These are phyloP conservation scores for Callospermophilus lateralis DNA, from an alignment of 2,113 vertebrate genomes.

Conservation along the genomic window DNA sequence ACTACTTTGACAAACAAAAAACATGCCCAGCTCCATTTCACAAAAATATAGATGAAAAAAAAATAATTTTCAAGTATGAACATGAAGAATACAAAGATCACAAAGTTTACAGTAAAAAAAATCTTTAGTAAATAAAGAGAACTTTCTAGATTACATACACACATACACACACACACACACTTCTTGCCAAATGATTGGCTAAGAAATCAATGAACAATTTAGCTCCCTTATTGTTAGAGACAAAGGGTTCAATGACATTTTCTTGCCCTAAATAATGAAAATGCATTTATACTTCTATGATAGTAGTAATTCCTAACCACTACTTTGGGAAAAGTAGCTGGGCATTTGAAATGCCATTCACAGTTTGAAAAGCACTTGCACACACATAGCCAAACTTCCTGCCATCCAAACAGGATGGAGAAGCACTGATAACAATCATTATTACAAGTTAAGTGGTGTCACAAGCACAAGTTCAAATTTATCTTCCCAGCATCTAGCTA, in stretches of 20 bases:
- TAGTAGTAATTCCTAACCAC: constrained; percentile 50
- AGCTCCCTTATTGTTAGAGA: not conserved
- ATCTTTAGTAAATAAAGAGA: not conserved
- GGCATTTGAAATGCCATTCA: constrained; percentile 70
- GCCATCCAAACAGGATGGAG: constrained; percentile 55
- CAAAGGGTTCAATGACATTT: constrained; percentile 36
- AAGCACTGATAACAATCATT: constrained; percentile 75
- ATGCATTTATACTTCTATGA: constrained; percentile 36
- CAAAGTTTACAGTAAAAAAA: not conserved
- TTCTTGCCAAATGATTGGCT: not conserved
- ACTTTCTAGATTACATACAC: not conserved
- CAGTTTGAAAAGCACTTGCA: not conserved
- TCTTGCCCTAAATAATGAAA: constrained; percentile 63
- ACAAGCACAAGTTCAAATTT: constrained; percentile 75
- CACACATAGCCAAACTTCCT: constrained; percentile 37
- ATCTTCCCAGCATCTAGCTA: constrained; percentile 72
- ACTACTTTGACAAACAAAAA: not conserved
- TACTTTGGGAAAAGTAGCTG: constrained; percentile 50
- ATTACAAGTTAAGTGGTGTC: constrained; percentile 76
- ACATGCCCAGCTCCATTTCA: not conserved
- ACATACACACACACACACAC: not conserved
- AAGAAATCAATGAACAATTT: constrained; percentile 25
- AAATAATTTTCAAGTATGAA: not conserved
- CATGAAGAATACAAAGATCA: not conserved
- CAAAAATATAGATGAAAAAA: not conserved